Percentiles rank a stretch among this genome's conserved stretches.
Conservation (phyloP, 2,888 invertebrate genomes). For the Apodemia zela region DNA sequence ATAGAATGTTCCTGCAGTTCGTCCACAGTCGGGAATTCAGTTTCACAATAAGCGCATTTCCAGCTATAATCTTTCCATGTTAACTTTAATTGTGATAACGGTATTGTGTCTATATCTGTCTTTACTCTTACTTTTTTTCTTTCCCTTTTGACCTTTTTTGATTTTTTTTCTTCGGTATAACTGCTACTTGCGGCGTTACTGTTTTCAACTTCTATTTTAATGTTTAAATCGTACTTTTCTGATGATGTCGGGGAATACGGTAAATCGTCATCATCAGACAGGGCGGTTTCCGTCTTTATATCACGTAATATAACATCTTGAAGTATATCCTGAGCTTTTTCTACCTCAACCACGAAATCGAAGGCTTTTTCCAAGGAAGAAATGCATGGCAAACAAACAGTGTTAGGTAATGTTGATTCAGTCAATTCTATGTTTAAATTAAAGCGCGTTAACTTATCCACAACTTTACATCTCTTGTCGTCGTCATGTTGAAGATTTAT, state of each 20-base stretch:
- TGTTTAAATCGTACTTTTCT: conserved; percentile 24
- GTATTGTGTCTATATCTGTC: conserved; percentile 36
- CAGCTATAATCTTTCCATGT: conserved; percentile 58
- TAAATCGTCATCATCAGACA: conserved; percentile 24
- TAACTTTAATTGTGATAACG: conserved; percentile 46
- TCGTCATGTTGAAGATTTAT: conserved; percentile 41
- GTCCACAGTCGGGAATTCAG: conserved; percentile 45
- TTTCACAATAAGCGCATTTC: conserved; percentile 56
- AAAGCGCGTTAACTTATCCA: conserved; percentile 44
- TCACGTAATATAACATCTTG: conserved; percentile 36
- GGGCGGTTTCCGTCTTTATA: conserved; percentile 41
- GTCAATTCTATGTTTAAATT: conserved; percentile 45
- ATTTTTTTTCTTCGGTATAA: conserved; percentile 22
- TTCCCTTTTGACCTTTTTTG: conserved; percentile 23
- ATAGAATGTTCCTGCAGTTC: conserved; percentile 80
- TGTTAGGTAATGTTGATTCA: conserved; percentile 44
- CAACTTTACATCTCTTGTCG: conserved; percentile 38
- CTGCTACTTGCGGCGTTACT: conserved; percentile 9
- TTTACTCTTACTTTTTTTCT: conserved; percentile 21
- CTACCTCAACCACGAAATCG: conserved; percentile 48
- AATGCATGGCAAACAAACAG: conserved; percentile 52
- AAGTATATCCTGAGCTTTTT: conserved; percentile 48
- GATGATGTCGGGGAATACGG: conserved; percentile 10
- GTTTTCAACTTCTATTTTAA: conserved; percentile 34
- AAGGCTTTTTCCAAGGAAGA: conserved; percentile 46